Base-by-base conservation (phyloP, 2,113 vertebrate genomes). In the Paramormyrops kingsleyae region DNA sequence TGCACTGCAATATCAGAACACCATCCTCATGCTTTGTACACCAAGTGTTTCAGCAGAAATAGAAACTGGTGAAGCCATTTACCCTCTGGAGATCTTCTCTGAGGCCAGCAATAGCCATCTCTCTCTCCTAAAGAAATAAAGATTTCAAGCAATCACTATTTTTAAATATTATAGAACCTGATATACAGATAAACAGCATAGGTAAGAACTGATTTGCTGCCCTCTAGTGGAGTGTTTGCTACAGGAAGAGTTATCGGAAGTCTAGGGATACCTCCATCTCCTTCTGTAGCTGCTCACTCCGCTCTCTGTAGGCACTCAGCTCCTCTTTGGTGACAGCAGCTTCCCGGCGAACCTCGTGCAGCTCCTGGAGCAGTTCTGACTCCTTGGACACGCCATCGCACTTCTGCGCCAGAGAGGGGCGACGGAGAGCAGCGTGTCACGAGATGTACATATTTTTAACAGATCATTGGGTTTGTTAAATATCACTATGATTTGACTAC, bases 201-300 rank as follows among this genome's bases (percentile, higher is more conserved):
- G 42, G 46, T n/a, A 3, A 83, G 6, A 39, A 12, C 39, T 21
- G 44, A 47, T 47, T 84, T n/a, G 35, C 83, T 84, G 83, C 44
- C 44, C 83, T 24, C 83, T 84, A 84, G 42, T 24, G 83, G 83
- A 24, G 39, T 46, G 39, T 46, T 83, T 46, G 4, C 80, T 44
- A 83, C 7, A 77, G 42, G 42, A 10, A 24, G 17, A n/a, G 15
- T 27, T 96, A 88, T 90, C 90, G 94, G 42, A 52, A 86, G 91
- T 96, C 96, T 93, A 80, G 35, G 1, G 95, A 96, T 70, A 95
- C 92, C 97, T 97, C 92, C 89, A 98, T 94, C 5, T 97, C 95
- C 92, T 97, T 96, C 91, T 97, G 94, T 80, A 98, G 94, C 89
- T 97, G 97, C 88, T 97, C 95, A 89, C 95, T 90, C 31, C 95